A percentile compares a stretch with the other conserved stretches of the same genome.
Conservation (phyloP, 2,113 vertebrate genomes). For the Antechinus flavipes region DNA sequence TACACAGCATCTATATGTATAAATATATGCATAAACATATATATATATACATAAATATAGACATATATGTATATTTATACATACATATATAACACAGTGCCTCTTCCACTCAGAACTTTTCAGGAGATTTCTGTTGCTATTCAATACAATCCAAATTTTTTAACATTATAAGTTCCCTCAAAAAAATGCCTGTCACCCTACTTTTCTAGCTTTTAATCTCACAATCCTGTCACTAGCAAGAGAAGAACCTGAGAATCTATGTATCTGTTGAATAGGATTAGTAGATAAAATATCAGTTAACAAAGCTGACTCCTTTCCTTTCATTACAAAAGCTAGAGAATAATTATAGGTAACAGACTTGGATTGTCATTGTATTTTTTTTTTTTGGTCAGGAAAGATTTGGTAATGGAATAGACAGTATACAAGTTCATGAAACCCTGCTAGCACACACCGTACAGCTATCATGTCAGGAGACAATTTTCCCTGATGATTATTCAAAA, state of each 20-base stretch:
- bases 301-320: not conserved
- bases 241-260: not conserved
- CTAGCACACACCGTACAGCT: not conserved
- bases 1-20: not conserved
- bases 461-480: not conserved
- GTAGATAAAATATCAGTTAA: not conserved
- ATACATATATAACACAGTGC: not conserved
- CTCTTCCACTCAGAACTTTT: not conserved
- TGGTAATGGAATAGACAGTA: not conserved
- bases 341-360: not conserved
- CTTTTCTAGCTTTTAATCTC: not conserved
- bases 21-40: not conserved
- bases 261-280: not conserved
- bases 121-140: not conserved
- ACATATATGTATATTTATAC: too few species aligned
- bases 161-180: not conserved
- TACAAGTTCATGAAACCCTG: not conserved
- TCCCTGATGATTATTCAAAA: not conserved
- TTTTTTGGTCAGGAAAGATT: not conserved
- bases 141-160: not conserved
- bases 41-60: too few species aligned
- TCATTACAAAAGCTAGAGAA: not conserved
- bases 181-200: not conserved
- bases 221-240: not conserved
- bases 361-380: not conserved